phyloP scores from a whole-genome alignment of 1,140 invertebrate species.

The Bombus sylvicola region DNA sequence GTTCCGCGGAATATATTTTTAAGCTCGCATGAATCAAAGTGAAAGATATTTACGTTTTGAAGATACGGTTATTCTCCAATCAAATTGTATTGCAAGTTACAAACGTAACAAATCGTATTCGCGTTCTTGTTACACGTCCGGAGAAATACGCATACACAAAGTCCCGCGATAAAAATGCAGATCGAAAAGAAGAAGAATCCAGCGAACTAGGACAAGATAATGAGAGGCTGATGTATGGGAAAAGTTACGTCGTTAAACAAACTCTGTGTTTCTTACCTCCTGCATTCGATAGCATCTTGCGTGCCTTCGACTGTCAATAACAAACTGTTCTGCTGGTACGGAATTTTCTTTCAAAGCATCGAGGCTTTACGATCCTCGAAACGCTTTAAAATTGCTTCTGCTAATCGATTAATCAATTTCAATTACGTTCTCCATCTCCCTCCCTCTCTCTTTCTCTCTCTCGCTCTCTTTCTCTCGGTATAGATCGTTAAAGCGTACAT shows the following conservation, averaged over 20 bases:
- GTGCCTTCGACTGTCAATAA: constrained; percentile 52
- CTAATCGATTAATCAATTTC: constrained; percentile 46
- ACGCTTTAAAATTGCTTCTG: constrained; percentile 29
- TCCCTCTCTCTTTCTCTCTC: not conserved
- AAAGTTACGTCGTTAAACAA: constrained; percentile 44
- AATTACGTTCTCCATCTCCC: constrained; percentile 1
- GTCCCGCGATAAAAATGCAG: not conserved
- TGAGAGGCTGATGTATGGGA: constrained; percentile 40
- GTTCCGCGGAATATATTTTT: not conserved
- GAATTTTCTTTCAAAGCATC: constrained; percentile 29
- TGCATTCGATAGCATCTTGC: constrained; percentile 28
- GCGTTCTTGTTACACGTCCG: not conserved
- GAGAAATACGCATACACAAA: not conserved
- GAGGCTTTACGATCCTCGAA: constrained; percentile 24
- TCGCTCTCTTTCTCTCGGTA: not conserved
- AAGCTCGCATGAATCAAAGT: not conserved
- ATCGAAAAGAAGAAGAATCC: constrained; percentile 30
- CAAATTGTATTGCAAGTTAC: not conserved
- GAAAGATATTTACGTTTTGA: not conserved
- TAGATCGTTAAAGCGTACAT: constrained; percentile 1
- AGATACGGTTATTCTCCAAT: not conserved
- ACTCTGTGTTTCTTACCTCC: constrained; percentile 24
- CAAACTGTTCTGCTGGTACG: constrained; percentile 12
- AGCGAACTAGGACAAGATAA: constrained; percentile 41
- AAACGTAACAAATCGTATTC: not conserved